Percentiles rank a stretch among this genome's conserved stretches.
These are phyloP conservation scores for Chelonia mydas DNA, from an alignment of 2,797 vertebrate species.

Conservation along the genomic window DNA sequence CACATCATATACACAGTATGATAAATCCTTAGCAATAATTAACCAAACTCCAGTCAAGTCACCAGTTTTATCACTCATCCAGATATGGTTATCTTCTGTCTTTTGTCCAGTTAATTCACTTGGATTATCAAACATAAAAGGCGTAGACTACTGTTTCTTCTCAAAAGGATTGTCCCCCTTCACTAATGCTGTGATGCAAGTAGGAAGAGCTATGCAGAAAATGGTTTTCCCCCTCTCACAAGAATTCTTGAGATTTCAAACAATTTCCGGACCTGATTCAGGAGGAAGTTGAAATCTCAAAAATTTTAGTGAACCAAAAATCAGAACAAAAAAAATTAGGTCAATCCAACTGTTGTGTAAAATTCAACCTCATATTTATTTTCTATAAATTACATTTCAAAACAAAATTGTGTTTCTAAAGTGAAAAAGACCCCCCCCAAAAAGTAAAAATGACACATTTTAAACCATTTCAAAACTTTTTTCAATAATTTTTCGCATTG, in stretches of 20 bases:
- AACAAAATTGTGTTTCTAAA: neutral
- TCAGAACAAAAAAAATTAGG: neutral
- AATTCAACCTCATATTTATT: neutral
- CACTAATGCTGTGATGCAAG: neutral
- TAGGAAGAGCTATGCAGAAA: neutral
- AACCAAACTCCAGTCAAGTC: neutral
- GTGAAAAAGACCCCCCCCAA: neutral
- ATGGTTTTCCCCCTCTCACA: neutral
- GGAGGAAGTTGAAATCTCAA: neutral
- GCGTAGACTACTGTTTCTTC: neutral
- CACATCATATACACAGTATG: neutral
- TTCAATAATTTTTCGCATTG: neutral
- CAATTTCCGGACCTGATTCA: neutral
- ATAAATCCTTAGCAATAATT: neutral
- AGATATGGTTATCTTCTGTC: neutral
- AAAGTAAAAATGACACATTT: neutral
- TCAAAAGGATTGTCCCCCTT: neutral
- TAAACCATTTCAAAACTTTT: neutral
- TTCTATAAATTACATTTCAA: neutral
- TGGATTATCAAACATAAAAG: neutral
- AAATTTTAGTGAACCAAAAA: neutral
- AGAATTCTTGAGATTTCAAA: neutral
- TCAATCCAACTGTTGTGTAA: neutral
- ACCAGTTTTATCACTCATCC: neutral
- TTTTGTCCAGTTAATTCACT: neutral